Evolutionary conservation across 2,888 invertebrate species (phyloP), one percentile per base, ranked within the genome.

Genomic region (Cryptocephalus primarius): DNA sequence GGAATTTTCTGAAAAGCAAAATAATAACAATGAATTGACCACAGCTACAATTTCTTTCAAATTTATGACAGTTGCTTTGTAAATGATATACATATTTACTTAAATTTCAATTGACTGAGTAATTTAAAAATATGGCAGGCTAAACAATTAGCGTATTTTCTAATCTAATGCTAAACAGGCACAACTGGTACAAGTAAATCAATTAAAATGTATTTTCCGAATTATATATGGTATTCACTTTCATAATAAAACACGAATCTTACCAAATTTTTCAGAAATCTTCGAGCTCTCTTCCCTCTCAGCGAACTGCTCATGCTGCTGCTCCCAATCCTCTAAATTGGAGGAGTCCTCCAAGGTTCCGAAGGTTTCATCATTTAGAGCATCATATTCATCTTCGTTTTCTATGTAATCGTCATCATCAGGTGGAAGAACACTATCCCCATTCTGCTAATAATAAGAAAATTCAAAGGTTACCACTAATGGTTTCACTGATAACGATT

Each of bases 291-390:
- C 77, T n/a, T 76, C 73, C 46, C 78, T 71, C 57, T 76, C 76
- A 8, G 83, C 80, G 56, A 81, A 72, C 61, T 81, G 79, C 63
- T 84, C 83, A 66, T 85, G 85, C 54, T 79, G 80, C 56, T 80
- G 75, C 61, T 85, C 85, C 85, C 85, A 85, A 62, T 85, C 85
- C 11, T 79, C 80, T 49, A 71, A 64, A 39, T 51, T 58, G 9
- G 60, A 55, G 10, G 54, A 53, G 57, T 80, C 74, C 63, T 82
- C 82, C 54, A 81, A 83, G 44, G 82, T 81, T 31, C 92, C 92
- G 68, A 93, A 93, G 0, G 93, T 93, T 71, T 92, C 92, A 70
- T 92, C 88, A 60, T 93, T 93, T 53, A 91, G 78, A 1, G 90
- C 90, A 73, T 93, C 91, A 69, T 90, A 91, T 62, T 89, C 89